Evolutionary conservation across 2,113 vertebrate genomes (phyloP).

Genomic region (Etheostoma spectabile): DNA sequence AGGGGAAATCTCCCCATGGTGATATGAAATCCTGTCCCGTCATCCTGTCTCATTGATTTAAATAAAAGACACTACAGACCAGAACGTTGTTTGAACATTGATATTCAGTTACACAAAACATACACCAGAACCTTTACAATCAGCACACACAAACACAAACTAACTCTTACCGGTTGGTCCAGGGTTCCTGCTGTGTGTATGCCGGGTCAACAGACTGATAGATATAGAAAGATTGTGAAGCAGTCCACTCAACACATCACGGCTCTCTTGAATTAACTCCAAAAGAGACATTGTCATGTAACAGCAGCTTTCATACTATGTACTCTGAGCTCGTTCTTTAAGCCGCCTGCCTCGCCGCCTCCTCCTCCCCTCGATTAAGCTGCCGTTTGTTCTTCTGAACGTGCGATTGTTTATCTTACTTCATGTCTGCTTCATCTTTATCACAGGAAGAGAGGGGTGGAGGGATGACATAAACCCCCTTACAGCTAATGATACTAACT

Average conservation of each 20-base stretch:
- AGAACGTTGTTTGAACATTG: neutral
- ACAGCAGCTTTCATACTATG: neutral
- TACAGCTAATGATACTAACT: conserved; percentile 43
- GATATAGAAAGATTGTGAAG: conserved; percentile 41
- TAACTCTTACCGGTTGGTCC: conserved; percentile 51
- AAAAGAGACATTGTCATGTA: conserved; percentile 45
- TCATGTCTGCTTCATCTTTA: conserved; percentile 62
- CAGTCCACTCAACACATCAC: conserved; percentile 24
- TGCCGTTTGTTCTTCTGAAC: conserved; percentile 18
- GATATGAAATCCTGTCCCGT: conserved; percentile 60
- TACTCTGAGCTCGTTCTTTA: neutral
- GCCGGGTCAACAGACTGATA: conserved; percentile 44
- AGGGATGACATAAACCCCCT: conserved; percentile 48
- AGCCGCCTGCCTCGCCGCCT: neutral
- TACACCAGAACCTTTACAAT: neutral
- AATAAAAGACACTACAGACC: conserved; percentile 28
- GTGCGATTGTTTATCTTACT: conserved; percentile 62
- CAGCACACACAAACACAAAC: neutral
- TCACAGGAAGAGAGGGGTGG: conserved; percentile 73
- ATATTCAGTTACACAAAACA: neutral
- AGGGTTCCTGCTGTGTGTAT: conserved; percentile 10
- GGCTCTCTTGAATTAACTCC: conserved; percentile 53
- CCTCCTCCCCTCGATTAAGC: neutral
- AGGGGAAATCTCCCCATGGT: conserved; percentile 15
- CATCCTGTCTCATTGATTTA: conserved; percentile 45